A percentile compares a stretch with the other conserved stretches of the same genome.
phyloP scores from a whole-genome alignment of 2,888 invertebrate genomes.

The Orgyia antiqua region DNA sequence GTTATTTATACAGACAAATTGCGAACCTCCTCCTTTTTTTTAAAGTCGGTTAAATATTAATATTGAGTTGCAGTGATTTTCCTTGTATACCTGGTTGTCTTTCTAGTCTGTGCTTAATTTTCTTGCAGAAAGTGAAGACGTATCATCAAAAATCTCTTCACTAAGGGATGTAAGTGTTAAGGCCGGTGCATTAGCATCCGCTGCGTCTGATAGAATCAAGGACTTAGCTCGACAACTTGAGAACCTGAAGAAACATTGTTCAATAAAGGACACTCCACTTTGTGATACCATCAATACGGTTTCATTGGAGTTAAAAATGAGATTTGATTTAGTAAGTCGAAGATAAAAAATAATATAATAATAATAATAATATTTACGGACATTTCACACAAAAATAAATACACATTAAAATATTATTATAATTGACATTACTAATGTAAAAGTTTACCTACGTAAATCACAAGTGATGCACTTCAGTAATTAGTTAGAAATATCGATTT shows the following conservation, averaged over 20 bases:
- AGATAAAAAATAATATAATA: conserved; percentile 1
- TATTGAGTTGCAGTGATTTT: no score
- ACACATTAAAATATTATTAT: neutral
- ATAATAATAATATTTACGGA: neutral
- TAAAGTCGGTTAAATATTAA: no score
- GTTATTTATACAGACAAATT: neutral
- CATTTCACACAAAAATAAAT: no score
- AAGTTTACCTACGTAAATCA: neutral
- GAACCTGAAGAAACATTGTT: conserved; percentile 81
- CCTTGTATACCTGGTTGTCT: no score
- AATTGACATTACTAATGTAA: neutral
- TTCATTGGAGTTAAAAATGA: conserved; percentile 81
- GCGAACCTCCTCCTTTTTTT: no score
- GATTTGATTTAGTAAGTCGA: conserved; percentile 80
- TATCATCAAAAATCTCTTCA: conserved; percentile 75
- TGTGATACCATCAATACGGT: conserved; percentile 87
- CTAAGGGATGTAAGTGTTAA: conserved; percentile 76
- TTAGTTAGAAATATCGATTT: no score
- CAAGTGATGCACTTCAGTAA: no score
- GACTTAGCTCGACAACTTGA: conserved; percentile 80
- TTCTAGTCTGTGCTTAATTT: no score
- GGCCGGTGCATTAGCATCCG: conserved; percentile 72
- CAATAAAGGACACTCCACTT: conserved; percentile 82
- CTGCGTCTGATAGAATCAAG: conserved; percentile 77
- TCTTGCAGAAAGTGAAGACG: conserved; percentile 76